phyloP scores from a whole-genome alignment of 1,140 invertebrate species.

The Agrypnia vestita region DNA sequence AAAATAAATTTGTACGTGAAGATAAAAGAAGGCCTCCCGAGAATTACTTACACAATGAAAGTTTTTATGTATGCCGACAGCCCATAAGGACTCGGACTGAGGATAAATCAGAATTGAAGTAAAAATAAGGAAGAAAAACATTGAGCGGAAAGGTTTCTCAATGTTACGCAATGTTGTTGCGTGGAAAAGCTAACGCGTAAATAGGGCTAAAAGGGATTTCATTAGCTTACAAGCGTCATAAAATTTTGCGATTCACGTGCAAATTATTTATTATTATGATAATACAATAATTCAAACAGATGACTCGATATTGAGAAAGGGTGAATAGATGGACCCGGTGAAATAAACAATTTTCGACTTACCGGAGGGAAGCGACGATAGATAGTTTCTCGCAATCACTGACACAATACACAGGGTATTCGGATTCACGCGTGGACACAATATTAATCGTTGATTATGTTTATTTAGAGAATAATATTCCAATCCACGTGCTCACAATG shows the following conservation, averaged over 20 bases:
- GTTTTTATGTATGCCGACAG: no score
- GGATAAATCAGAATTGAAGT: not conserved
- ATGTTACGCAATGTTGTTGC: conserved; percentile 51
- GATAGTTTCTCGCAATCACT: conserved; percentile 40
- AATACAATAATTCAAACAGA: conserved; percentile 13
- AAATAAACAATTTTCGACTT: conserved; percentile 43
- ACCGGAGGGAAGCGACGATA: conserved; percentile 25
- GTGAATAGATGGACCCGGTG: conserved; percentile 47
- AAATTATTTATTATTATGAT: not conserved
- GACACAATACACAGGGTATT: conserved; percentile 46
- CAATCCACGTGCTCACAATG: conserved; percentile 73
- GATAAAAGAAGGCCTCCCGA: no score
- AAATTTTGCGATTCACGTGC: not conserved
- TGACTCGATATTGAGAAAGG: conserved; percentile 33
- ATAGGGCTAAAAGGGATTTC: conserved; percentile 27
- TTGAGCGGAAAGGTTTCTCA: conserved; percentile 40
- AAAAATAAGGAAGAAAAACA: conserved; percentile 47
- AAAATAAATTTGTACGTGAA: no score
- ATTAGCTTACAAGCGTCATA: not conserved
- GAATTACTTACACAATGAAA: no score
- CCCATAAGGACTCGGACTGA: no score
- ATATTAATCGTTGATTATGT: conserved; percentile 29
- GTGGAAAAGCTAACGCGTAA: conserved; percentile 30
- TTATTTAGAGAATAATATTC: conserved; percentile 46
- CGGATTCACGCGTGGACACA: conserved; percentile 25